phyloP scores from a whole-genome alignment of 2,888 invertebrate species.

The Amphipoea oculea region DNA sequence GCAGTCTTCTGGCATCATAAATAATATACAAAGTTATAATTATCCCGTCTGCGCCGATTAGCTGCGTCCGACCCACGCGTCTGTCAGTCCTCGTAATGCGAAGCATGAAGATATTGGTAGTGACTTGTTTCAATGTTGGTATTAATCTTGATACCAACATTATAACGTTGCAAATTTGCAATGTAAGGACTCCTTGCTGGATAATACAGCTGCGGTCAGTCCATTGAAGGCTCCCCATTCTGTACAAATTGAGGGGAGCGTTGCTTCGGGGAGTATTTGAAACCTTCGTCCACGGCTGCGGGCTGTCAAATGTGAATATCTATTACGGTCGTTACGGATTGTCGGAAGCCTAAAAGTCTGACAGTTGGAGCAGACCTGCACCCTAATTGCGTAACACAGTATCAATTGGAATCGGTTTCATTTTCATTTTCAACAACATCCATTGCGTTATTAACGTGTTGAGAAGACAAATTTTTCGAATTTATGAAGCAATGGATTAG shows the following conservation, averaged over 20 bases:
- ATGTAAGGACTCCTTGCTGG: too few relatives aligned
- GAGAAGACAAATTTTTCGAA: too few relatives aligned
- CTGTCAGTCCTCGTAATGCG: slow-evolving; percentile 18
- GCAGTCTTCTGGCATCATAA: neutral
- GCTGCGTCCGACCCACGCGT: neutral
- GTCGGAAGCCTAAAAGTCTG: neutral
- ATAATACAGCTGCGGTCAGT: neutral
- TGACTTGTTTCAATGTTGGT: slow-evolving; percentile 29
- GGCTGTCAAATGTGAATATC: neutral
- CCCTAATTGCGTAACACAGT: too few relatives aligned
- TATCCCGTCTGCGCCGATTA: slow-evolving; percentile 38
- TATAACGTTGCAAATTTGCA: neutral
- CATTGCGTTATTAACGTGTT: too few relatives aligned
- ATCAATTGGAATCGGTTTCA: too few relatives aligned
- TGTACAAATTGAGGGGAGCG: too few relatives aligned
- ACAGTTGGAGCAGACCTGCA: neutral
- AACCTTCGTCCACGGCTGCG: too few relatives aligned
- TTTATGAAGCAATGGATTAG: too few relatives aligned
- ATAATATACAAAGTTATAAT: slow-evolving; percentile 24
- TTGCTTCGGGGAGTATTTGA: neutral
- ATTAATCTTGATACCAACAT: neutral
- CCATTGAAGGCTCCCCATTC: neutral
- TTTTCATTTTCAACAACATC: too few relatives aligned
- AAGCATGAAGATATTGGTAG: slow-evolving; percentile 34
- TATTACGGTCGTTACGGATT: neutral